phyloP scores from a whole-genome alignment of 2,113 vertebrate species.

The Toxotes jaculatrix region DNA sequence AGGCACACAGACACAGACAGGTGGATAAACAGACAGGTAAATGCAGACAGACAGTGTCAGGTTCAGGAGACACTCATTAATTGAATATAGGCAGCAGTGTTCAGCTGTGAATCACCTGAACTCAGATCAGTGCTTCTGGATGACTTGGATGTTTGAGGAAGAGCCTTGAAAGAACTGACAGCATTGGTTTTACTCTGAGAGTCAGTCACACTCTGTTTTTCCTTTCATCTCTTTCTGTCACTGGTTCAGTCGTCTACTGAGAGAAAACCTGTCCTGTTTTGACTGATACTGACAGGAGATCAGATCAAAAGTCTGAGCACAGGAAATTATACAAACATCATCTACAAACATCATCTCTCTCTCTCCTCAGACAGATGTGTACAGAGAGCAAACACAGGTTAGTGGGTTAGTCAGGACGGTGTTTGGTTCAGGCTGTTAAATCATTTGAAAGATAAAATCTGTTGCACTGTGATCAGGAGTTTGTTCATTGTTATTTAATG shows the following conservation, averaged over 20 bases:
- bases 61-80: too few species aligned
- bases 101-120: background rate
- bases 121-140: background rate
- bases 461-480: too few species aligned
- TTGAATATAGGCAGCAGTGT: too few species aligned
- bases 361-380: background rate
- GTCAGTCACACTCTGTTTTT: too few species aligned
- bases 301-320: conserved; percentile 8
- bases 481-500: too few species aligned
- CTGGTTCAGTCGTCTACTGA: background rate
- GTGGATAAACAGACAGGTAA: too few species aligned
- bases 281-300: conserved; percentile 14
- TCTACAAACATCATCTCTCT: background rate
- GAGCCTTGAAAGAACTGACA: too few species aligned
- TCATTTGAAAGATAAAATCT: background rate
- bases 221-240: conserved; percentile 9
- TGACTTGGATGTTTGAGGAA: too few species aligned
- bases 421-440: background rate
- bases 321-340: conserved; percentile 5
- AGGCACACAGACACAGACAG: too few species aligned
- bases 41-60: too few species aligned
- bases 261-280: background rate
- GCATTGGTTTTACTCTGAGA: too few species aligned
- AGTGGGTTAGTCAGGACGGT: background rate
- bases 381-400: background rate